Percentiles rank a stretch among this genome's conserved stretches.
phyloP scores from a whole-genome alignment of 2,797 vertebrate species.

The Choloepus didactylus region DNA sequence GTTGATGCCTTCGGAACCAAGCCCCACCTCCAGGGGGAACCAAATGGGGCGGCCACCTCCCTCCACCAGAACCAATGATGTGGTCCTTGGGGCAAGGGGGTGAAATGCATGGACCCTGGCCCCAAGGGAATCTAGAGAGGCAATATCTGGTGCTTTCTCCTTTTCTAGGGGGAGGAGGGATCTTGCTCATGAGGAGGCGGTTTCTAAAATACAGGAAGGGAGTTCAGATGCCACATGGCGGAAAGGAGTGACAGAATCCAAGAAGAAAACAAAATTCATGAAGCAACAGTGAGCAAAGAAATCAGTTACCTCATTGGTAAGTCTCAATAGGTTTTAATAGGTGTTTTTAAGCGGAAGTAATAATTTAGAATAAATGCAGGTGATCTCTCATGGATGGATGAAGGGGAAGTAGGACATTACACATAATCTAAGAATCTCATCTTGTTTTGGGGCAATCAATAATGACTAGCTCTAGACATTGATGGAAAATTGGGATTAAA shows the following conservation, averaged over 20 bases:
- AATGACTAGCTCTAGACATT: background rate
- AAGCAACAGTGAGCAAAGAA: background rate
- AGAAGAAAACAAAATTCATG: background rate
- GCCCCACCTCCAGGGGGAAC: background rate
- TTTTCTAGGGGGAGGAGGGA: background rate
- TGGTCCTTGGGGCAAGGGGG: no score
- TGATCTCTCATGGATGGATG: background rate
- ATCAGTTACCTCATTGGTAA: background rate
- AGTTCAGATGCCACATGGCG: background rate
- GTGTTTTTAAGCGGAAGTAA: background rate
- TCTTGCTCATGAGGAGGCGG: no score
- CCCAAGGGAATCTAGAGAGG: background rate
- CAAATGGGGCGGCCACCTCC: background rate
- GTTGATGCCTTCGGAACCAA: background rate
- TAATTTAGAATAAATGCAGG: background rate
- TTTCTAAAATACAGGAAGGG: background rate
- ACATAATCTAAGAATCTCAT: background rate
- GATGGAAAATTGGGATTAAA: background rate
- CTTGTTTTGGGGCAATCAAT: background rate
- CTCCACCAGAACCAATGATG: no score
- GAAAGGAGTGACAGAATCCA: background rate
- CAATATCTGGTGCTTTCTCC: background rate
- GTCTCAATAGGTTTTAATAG: background rate
- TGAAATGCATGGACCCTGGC: background rate
- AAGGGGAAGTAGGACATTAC: background rate